phyloP scores from a whole-genome alignment of 2,797 vertebrate species.

The Phrynocephalus vlangalii region DNA sequence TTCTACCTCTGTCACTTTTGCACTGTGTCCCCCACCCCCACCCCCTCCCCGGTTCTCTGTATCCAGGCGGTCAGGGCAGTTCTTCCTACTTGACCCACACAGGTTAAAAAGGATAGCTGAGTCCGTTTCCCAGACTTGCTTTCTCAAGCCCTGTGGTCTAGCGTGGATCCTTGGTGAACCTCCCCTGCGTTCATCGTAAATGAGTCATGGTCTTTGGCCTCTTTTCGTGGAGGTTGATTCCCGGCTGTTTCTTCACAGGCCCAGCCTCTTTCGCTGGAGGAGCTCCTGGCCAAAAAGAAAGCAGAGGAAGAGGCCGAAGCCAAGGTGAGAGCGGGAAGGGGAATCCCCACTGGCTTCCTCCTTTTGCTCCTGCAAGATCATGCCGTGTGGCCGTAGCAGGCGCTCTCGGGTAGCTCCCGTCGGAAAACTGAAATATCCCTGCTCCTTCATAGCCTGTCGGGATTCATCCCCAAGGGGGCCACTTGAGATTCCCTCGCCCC shows the following conservation, averaged over 20 bases:
- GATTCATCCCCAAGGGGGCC: too few relatives aligned
- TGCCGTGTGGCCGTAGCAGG: neutral
- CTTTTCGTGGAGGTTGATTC: neutral
- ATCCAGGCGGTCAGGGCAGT: neutral
- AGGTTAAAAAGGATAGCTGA: neutral
- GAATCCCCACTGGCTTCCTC: neutral
- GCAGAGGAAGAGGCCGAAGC: slow-evolving; percentile 96
- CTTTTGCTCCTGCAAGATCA: neutral
- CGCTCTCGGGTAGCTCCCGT: neutral
- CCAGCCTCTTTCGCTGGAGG: slow-evolving; percentile 94
- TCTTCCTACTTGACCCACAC: neutral
- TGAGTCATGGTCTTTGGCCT: neutral
- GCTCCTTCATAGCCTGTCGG: neutral
- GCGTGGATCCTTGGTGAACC: too few relatives aligned
- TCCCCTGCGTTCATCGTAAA: neutral
- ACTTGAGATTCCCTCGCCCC: neutral
- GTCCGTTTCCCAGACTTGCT: neutral
- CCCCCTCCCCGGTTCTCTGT: too few relatives aligned
- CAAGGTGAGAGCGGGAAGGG: slow-evolving; percentile 81
- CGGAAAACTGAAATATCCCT: neutral
- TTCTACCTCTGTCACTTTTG: neutral
- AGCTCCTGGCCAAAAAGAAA: slow-evolving; percentile 96
- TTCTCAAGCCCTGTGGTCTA: neutral
- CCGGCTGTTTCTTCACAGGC: slow-evolving; percentile 72
- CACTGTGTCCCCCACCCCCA: neutral